Percentiles rank a stretch among this genome's conserved stretches.
phyloP scores from a whole-genome alignment of 2,113 vertebrate genomes.

The Alouatta palliata region DNA sequence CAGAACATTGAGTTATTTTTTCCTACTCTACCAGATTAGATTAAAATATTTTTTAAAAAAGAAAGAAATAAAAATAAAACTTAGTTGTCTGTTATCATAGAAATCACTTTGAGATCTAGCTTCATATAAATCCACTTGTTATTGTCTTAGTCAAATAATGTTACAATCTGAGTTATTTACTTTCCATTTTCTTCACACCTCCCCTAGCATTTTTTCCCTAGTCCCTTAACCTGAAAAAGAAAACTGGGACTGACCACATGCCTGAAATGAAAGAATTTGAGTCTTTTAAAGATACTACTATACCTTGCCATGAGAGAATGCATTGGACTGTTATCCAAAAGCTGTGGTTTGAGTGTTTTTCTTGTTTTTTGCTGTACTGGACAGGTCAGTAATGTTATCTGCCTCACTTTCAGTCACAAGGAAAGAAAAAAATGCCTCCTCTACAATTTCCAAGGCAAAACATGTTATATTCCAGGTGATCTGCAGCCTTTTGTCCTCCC shows the following conservation, averaged over 20 bases:
- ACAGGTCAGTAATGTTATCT: not conserved
- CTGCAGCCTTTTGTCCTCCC: not conserved
- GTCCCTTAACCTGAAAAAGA: not conserved
- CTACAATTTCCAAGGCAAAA: not conserved
- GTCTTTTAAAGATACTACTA: not conserved
- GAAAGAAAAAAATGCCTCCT: not conserved
- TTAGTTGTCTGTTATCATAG: slow-evolving; percentile 66
- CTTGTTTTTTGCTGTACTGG: not conserved
- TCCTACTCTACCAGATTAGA: slow-evolving; percentile 68
- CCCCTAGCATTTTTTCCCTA: not conserved
- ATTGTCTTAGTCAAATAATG: slow-evolving; percentile 45
- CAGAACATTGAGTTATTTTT: slow-evolving; percentile 79
- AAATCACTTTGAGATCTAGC: slow-evolving; percentile 52
- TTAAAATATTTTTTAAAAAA: slow-evolving; percentile 67
- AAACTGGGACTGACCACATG: not conserved
- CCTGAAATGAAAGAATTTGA: not conserved
- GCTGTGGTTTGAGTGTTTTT: too few species aligned
- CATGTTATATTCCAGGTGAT: not conserved
- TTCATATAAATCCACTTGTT: slow-evolving; percentile 47
- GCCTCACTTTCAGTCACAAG: not conserved
- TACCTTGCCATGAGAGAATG: not conserved
- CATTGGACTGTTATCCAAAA: not conserved
- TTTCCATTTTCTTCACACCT: not conserved
- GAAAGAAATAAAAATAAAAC: slow-evolving; percentile 43
- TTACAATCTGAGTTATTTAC: slow-evolving; percentile 27